A percentile compares a stretch with the other conserved stretches of the same genome.
phyloP scores from a whole-genome alignment of 2,113 vertebrate genomes.

The Dicentrarchus labrax region DNA sequence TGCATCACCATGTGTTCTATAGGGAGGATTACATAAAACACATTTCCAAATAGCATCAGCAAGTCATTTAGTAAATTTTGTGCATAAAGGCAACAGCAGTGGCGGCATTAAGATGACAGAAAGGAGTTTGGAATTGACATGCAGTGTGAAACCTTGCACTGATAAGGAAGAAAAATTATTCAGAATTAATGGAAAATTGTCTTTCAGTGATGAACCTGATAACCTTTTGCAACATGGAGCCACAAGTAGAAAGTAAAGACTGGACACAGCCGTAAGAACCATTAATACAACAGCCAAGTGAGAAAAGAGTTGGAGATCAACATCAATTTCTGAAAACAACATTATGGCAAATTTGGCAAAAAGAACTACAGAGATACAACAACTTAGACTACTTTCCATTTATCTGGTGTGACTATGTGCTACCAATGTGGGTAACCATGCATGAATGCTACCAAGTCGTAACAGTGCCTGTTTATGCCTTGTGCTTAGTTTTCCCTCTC shows the following conservation, averaged over 20 bases:
- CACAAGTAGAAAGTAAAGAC: background rate
- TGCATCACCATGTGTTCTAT: background rate
- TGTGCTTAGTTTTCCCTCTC: background rate
- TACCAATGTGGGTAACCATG: background rate
- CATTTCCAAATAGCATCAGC: background rate
- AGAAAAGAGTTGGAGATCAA: background rate
- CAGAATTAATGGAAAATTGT: background rate
- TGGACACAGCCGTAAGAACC: background rate
- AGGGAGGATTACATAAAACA: background rate
- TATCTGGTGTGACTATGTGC: background rate
- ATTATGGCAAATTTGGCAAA: background rate
- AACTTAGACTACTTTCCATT: background rate
- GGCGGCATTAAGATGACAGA: background rate
- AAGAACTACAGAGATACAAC: background rate
- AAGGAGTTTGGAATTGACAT: background rate
- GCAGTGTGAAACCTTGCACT: background rate
- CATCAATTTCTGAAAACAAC: background rate
- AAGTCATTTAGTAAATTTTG: background rate
- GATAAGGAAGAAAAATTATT: background rate
- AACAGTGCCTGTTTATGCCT: background rate
- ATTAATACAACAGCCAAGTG: background rate
- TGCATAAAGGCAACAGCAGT: background rate
- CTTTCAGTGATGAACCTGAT: background rate
- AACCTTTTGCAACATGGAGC: background rate
- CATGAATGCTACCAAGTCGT: background rate